These are phyloP conservation scores for Xylota segnis DNA, from an alignment of 2,888 invertebrate species.

Conservation along the genomic window DNA sequence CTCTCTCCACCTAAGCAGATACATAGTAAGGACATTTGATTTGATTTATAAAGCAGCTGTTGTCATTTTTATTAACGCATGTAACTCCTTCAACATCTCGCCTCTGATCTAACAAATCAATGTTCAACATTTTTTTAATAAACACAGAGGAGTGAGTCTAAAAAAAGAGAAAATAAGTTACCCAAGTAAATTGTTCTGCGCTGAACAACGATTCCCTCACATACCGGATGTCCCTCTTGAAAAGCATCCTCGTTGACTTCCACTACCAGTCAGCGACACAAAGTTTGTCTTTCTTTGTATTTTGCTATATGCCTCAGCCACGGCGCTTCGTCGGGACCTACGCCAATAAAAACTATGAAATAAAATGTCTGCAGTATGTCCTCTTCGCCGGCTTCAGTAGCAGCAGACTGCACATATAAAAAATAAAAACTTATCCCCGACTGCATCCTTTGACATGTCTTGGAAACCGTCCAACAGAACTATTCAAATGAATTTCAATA, in stretches of 20 bases:
- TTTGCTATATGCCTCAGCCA: slow-evolving; percentile 24
- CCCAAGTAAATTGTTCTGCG: slow-evolving; percentile 37
- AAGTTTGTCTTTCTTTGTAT: slow-evolving; percentile 59
- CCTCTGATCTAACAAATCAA: too few species aligned
- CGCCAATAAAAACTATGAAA: slow-evolving; percentile 72
- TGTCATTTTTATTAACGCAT: too few species aligned
- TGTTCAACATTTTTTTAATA: not conserved
- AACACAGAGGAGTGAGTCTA: not conserved
- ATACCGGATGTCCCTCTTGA: slow-evolving; percentile 48
- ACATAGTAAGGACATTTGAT: too few species aligned
- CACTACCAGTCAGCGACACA: slow-evolving; percentile 47
- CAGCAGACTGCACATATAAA: slow-evolving; percentile 60
- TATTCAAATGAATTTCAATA: slow-evolving; percentile 77
- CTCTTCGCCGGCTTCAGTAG: slow-evolving; percentile 34
- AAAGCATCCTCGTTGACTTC: slow-evolving; percentile 30
- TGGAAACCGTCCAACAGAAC: slow-evolving; percentile 70
- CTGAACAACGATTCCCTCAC: slow-evolving; percentile 2
- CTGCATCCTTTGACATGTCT: slow-evolving; percentile 75
- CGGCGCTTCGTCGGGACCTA: slow-evolving; percentile 62
- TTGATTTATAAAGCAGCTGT: too few species aligned
- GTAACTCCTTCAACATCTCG: too few species aligned
- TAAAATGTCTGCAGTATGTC: slow-evolving; percentile 75
- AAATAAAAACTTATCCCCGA: slow-evolving; percentile 70
- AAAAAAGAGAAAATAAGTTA: not conserved
- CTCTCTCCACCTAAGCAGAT: too few species aligned